A percentile compares a stretch with the other conserved stretches of the same genome.
These are phyloP conservation scores for Mythimna impura DNA, from an alignment of 2,888 invertebrate species.

Conservation along the genomic window DNA sequence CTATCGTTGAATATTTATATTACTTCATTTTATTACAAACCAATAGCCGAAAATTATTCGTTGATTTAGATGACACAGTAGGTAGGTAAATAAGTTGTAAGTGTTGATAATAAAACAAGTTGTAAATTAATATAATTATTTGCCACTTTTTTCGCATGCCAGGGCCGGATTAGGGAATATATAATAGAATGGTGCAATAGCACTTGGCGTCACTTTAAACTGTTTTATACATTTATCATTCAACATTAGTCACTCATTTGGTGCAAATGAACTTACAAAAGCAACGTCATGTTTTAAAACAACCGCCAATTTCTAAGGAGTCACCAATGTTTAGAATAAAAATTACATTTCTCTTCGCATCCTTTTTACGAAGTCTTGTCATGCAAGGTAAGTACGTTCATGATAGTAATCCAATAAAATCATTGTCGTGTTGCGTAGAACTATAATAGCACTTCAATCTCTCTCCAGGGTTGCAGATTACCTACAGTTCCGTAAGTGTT, in stretches of 20 bases:
- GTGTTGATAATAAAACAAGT: not conserved
- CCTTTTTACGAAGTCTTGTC: not conserved
- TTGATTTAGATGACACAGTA: not conserved
- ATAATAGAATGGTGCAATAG: not conserved
- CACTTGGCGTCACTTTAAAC: not conserved
- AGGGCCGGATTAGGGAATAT: constrained; percentile 23
- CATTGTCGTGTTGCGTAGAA: not conserved
- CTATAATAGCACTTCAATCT: not conserved
- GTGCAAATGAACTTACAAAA: constrained; percentile 21
- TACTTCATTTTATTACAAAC: not conserved
- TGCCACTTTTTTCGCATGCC: not conserved
- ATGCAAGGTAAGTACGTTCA: not conserved
- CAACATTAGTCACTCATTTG: constrained; percentile 17
- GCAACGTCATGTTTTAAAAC: not conserved
- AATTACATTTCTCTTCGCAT: not conserved
- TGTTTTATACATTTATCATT: not conserved
- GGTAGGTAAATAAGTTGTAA: too few species aligned
- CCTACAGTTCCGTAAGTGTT: not conserved
- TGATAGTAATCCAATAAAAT: constrained; percentile 18
- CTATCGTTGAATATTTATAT: not conserved
- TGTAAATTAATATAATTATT: too few species aligned
- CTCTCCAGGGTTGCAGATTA: constrained; percentile 7
- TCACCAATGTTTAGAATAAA: not conserved
- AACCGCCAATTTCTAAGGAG: not conserved
- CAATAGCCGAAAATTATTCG: not conserved